Evolutionary conservation across 2,113 vertebrate species (phyloP).

Genomic region (Fregetta grallaria): DNA sequence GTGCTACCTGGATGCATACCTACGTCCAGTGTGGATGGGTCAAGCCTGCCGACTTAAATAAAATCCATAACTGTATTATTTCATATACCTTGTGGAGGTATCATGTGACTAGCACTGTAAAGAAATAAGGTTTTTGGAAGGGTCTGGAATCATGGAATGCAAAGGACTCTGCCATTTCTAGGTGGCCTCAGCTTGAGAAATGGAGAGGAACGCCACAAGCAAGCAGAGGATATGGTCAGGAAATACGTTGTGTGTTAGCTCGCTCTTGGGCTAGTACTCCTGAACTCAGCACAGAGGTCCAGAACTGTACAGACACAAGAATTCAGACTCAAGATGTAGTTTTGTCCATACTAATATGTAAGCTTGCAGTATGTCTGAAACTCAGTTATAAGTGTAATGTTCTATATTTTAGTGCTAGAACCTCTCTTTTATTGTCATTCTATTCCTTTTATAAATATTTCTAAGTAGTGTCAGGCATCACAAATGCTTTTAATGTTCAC

Average conservation of each 20-base stretch:
- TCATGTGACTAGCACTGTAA: background rate
- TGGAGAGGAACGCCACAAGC: background rate
- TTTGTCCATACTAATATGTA: background rate
- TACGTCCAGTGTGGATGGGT: background rate
- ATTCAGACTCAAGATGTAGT: background rate
- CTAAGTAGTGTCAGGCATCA: background rate
- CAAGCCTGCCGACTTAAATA: background rate
- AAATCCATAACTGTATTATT: background rate
- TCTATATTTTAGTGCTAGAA: background rate
- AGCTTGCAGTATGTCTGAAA: background rate
- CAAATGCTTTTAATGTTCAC: background rate
- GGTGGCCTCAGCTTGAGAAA: background rate
- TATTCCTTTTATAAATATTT: background rate
- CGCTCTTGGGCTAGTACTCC: background rate
- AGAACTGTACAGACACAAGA: background rate
- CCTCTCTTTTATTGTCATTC: background rate
- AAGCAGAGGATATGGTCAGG: background rate
- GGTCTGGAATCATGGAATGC: background rate
- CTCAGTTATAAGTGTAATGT: background rate
- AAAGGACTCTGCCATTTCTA: background rate
- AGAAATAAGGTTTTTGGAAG: background rate
- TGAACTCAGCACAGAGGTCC: background rate
- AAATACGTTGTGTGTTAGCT: background rate
- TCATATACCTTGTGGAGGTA: background rate
- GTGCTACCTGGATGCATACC: background rate